These are phyloP conservation scores for Leptinotarsa texana DNA, from an alignment of 1,140 invertebrate species.

Conservation along the genomic window DNA sequence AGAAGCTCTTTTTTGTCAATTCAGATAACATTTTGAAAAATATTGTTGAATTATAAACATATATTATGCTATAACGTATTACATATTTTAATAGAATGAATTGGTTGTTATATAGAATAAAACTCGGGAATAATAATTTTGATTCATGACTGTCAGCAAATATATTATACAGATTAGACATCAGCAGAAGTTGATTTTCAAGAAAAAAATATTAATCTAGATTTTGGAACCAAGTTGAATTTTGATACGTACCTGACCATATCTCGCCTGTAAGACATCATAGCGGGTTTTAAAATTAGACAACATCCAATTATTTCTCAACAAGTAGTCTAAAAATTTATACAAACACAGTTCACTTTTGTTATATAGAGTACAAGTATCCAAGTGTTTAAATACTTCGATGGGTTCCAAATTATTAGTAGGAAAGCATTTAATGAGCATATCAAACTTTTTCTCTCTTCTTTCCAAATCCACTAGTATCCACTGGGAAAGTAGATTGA, in stretches of 20 bases:
- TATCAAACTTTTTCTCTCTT: conserved; percentile 60
- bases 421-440: conserved; percentile 59
- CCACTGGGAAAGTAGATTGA: conserved; percentile 61
- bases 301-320: conserved; percentile 61
- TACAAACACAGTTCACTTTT: conserved; percentile 61
- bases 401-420: conserved; percentile 57
- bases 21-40: too few relatives aligned
- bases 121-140: too few relatives aligned
- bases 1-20: too few relatives aligned
- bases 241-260: conserved; percentile 48
- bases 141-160: too few relatives aligned
- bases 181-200: too few relatives aligned
- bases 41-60: too few relatives aligned
- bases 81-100: too few relatives aligned
- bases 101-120: too few relatives aligned
- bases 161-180: too few relatives aligned
- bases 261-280: conserved; percentile 59
- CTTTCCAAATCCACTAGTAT: conserved; percentile 56
- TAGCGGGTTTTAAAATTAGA: conserved; percentile 60
- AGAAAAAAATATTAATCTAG: background rate
- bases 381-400: conserved; percentile 58
- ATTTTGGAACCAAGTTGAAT: background rate
- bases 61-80: too few relatives aligned
- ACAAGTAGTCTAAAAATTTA: conserved; percentile 63
- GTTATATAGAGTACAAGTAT: conserved; percentile 58